phyloP scores from a whole-genome alignment of 2,888 invertebrate species.

The Agrotis segetum region DNA sequence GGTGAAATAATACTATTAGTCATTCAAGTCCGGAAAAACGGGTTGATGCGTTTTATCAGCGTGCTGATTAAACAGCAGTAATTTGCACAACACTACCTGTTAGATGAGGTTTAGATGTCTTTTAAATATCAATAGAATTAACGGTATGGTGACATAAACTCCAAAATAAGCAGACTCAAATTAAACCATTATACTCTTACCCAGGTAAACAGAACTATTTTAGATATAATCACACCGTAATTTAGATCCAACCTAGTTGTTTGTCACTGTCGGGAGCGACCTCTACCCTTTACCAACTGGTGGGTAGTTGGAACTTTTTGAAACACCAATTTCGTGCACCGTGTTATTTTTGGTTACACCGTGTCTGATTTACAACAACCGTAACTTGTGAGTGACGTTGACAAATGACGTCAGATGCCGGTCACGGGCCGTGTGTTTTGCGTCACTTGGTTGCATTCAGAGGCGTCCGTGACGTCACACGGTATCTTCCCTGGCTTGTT shows the following conservation, averaged over 20 bases:
- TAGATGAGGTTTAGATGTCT: too few relatives aligned
- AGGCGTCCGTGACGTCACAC: constrained; percentile 68
- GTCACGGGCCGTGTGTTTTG: constrained; percentile 80
- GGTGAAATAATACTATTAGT: too few relatives aligned
- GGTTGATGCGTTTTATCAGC: too few relatives aligned
- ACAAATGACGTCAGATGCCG: constrained; percentile 84
- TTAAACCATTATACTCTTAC: constrained; percentile 46
- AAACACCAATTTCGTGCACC: constrained; percentile 55
- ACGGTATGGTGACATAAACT: not conserved
- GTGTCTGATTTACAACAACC: constrained; percentile 80
- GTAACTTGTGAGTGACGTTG: constrained; percentile 80
- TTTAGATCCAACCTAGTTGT: constrained; percentile 59
- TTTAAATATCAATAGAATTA: not conserved
- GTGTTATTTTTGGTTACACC: constrained; percentile 59
- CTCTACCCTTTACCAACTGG: constrained; percentile 58
- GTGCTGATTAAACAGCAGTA: too few relatives aligned
- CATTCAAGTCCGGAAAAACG: too few relatives aligned
- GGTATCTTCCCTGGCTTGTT: constrained; percentile 77
- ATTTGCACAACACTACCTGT: too few relatives aligned
- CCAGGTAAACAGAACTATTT: constrained; percentile 59
- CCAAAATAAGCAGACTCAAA: constrained; percentile 30
- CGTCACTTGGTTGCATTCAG: constrained; percentile 74
- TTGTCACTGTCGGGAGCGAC: constrained; percentile 59
- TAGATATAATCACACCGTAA: constrained; percentile 55
- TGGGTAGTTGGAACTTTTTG: constrained; percentile 60